phyloP scores from a whole-genome alignment of 2,797 vertebrate species.

The Poeciliopsis infans region DNA sequence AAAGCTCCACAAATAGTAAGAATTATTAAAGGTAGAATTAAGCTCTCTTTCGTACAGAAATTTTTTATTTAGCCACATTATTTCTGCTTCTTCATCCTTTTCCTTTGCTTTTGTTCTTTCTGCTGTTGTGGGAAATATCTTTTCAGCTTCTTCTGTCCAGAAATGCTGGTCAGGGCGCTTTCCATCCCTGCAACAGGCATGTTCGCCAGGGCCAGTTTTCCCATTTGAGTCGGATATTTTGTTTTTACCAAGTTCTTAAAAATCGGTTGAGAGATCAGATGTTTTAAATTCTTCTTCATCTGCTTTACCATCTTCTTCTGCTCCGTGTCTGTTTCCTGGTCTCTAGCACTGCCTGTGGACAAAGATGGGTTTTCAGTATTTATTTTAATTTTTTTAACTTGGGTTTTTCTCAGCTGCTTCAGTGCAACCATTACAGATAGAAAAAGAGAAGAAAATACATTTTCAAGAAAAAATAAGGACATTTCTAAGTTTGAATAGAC shows the following conservation, averaged over 20 bases:
- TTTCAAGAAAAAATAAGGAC: too few relatives aligned
- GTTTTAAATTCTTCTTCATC: slow-evolving; percentile 92
- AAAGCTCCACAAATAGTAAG: slow-evolving; percentile 31
- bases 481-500: too few relatives aligned
- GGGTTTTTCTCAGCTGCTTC: too few relatives aligned
- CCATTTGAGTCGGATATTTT: slow-evolving; percentile 94
- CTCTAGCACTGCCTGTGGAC: slow-evolving; percentile 77
- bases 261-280: slow-evolving; percentile 85
- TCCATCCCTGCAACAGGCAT: slow-evolving; percentile 60
- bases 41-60: background rate
- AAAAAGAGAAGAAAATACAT: too few relatives aligned
- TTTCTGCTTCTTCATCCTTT: slow-evolving; percentile 36
- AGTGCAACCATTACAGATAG: too few relatives aligned
- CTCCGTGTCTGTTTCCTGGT: slow-evolving; percentile 83
- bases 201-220: slow-evolving; percentile 79
- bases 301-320: slow-evolving; percentile 88
- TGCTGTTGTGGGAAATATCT: slow-evolving; percentile 9
- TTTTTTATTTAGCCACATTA: slow-evolving; percentile 21
- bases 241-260: slow-evolving; percentile 88
- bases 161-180: slow-evolving; percentile 83
- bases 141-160: slow-evolving; percentile 64
- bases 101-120: slow-evolving; percentile 37
- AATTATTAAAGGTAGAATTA: slow-evolving; percentile 22
- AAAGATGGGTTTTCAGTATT: slow-evolving; percentile 6
- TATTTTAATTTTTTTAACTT: background rate